Percentiles rank a stretch among this genome's conserved stretches.
Evolutionary conservation across 53 echinoderm and acorn worm genomes (phyloP).

Genomic region (Holothuria scabra): DNA sequence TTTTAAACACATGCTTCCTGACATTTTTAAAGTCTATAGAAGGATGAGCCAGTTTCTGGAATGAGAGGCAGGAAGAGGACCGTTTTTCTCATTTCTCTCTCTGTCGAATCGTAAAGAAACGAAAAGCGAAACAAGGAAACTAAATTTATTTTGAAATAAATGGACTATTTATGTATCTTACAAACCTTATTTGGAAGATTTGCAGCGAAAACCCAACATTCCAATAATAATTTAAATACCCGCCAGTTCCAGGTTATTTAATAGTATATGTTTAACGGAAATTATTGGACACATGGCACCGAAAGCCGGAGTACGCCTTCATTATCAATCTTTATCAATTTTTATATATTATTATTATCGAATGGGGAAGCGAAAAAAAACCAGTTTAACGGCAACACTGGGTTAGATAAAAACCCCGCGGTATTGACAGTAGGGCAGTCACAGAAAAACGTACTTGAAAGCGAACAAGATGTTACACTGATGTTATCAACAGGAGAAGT

Average conservation of each 20-base stretch:
- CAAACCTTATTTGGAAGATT: no score
- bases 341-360: no score
- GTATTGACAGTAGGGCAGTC: neutral
- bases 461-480: slow-evolving; percentile 21
- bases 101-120: neutral
- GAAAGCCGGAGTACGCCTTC: no score
- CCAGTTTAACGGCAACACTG: no score
- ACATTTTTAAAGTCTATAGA: slow-evolving; percentile 33
- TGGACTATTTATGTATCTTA: no score
- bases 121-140: neutral
- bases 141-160: no score
- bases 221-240: no score
- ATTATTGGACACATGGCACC: no score
- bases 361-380: neutral
- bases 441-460: slow-evolving; percentile 14
- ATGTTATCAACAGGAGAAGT: slow-evolving; percentile 26
- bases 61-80: slow-evolving; percentile 13
- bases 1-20: slow-evolving; percentile 45
- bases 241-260: no score
- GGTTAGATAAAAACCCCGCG: neutral
- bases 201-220: no score
- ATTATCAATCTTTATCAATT: no score
- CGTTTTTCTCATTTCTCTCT: neutral
- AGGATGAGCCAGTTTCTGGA: slow-evolving; percentile 22
- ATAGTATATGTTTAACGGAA: no score